phyloP scores from a whole-genome alignment of 2,797 vertebrate species.

The Lepus townsendii region DNA sequence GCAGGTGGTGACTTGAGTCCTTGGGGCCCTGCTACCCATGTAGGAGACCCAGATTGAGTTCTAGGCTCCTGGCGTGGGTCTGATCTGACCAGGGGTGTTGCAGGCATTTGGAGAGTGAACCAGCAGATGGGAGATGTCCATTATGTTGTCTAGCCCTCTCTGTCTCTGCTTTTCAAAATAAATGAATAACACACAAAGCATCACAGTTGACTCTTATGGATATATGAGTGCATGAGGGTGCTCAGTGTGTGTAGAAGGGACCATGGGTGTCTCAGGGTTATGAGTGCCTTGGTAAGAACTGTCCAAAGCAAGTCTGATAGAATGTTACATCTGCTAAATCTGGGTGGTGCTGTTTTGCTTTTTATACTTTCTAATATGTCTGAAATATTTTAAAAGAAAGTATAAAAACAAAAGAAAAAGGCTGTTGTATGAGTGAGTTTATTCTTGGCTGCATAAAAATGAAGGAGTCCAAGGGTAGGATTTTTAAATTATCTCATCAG shows the following conservation, averaged over 20 bases:
- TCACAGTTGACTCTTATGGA: background rate
- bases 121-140: no score
- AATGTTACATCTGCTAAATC: background rate
- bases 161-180: no score
- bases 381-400: slow-evolving; percentile 38
- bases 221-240: background rate
- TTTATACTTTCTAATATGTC: background rate
- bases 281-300: background rate
- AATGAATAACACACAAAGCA: slow-evolving; percentile 17
- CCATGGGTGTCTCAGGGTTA: background rate
- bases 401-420: background rate
- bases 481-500: background rate
- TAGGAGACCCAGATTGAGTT: no score
- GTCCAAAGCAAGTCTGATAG: background rate
- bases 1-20: no score
- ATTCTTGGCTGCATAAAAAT: background rate
- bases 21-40: no score
- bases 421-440: background rate
- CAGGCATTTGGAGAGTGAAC: no score
- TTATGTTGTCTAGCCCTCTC: no score
- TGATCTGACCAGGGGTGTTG: no score
- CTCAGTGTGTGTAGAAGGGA: background rate
- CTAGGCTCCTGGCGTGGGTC: no score
- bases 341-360: background rate
- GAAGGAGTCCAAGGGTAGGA: background rate